These are phyloP conservation scores for Antrozous pallidus DNA, from an alignment of 2,797 vertebrate species.

Conservation along the genomic window DNA sequence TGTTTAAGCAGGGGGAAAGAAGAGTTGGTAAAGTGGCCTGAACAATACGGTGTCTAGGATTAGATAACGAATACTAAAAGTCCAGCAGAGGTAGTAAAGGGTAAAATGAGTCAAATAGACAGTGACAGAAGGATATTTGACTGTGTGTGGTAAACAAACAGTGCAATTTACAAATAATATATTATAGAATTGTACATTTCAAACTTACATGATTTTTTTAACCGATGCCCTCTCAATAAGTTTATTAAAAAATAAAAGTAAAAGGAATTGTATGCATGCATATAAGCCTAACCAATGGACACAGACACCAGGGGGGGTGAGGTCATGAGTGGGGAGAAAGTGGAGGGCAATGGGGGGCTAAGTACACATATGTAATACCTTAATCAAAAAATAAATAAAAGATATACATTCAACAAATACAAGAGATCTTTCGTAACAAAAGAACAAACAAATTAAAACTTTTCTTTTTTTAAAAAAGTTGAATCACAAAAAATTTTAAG, in stretches of 20 bases:
- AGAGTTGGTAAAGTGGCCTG: background rate
- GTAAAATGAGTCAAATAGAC: background rate
- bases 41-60: background rate
- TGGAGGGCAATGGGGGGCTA: too few relatives aligned
- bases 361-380: too few relatives aligned
- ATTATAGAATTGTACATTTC: background rate
- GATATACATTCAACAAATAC: too few relatives aligned
- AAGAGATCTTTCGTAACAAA: too few relatives aligned
- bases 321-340: too few relatives aligned
- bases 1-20: background rate
- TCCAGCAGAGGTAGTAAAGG: background rate
- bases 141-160: background rate
- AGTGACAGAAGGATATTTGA: background rate
- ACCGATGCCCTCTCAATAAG: background rate
- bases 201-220: background rate
- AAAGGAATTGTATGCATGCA: too few relatives aligned
- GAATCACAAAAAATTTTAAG: background rate
- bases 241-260: background rate
- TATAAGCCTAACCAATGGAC: too few relatives aligned
- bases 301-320: too few relatives aligned
- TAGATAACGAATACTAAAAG: background rate
- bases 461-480: too few relatives aligned
- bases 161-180: background rate
- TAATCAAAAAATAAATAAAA: too few relatives aligned
- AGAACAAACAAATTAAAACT: too few relatives aligned